Evolutionary conservation across 2,888 invertebrate genomes (phyloP), one percentile per base, ranked within the genome.

Genomic region (Synanthedon myopaeformis): DNA sequence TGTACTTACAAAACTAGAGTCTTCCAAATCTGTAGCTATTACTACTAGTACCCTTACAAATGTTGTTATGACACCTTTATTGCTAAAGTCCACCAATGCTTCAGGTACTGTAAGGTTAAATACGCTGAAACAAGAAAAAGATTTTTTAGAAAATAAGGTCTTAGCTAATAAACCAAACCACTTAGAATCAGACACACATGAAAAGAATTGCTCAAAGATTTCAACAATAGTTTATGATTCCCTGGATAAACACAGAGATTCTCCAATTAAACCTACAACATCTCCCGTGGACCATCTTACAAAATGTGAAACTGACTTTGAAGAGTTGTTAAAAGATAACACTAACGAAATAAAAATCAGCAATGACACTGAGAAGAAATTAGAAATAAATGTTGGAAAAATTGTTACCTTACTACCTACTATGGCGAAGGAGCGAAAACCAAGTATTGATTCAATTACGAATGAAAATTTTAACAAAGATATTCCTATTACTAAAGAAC

Each of bases 301-400:
- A 10, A 86, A 86, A 72, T 79, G 82, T 68, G 86, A 80, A 62
- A 88, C 87, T 45, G 88, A 88, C 66, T 88, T 87, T 65, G 88
- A 88, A 66, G 88, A 88, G 62, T 65, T 88, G 50, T 65, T 88
- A 35, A 88, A 84, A 70, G 87, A 88, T 63, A 88, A 79, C 53
- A 84, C 87, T 19, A 87, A 84, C 66, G 84, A 88, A 73, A 87
- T 86, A 52, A 88, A 88, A 74, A 65, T 84, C 13, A 77, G 73
- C 13, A 85, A 82, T 63, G 73, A 82, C 55, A 74, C 79, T 13
- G 83, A 84, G 54, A 85, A 82, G 61, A 84, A 80, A 65, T 67
- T 82, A 42, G 83, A 85, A 69, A 66, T 83, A 0, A 81, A 81
- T 66, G 77, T 80, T n/a, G 77, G 79, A 14, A 85, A 83, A 69